phyloP scores from a whole-genome alignment of 2,797 vertebrate genomes.

The Sebastes kiyomatsui region DNA sequence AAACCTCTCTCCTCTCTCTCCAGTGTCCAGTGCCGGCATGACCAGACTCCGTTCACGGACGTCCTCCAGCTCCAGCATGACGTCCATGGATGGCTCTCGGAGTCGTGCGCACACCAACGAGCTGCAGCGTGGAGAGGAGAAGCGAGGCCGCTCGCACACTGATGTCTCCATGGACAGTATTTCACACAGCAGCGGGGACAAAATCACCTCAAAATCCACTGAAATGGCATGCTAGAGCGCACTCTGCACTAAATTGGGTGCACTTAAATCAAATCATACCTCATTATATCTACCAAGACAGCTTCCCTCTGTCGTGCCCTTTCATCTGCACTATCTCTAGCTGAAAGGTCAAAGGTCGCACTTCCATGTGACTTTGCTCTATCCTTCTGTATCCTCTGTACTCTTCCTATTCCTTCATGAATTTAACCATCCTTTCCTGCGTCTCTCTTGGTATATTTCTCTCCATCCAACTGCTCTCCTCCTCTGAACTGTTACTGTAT shows the following conservation, averaged over 20 bases:
- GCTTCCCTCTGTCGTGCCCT: conserved; percentile 16
- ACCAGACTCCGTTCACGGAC: conserved; percentile 93
- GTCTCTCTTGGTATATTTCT: background rate
- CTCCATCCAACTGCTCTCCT: background rate
- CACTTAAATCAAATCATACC: conserved; percentile 43
- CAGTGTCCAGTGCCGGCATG: conserved; percentile 84
- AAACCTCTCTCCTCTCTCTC: background rate
- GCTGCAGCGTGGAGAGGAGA: conserved; percentile 73
- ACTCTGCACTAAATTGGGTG: background rate
- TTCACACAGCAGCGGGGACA: conserved; percentile 43
- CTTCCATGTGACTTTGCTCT: background rate
- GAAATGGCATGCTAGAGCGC: conserved; percentile 87
- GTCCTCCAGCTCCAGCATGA: conserved; percentile 85
- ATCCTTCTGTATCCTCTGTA: background rate
- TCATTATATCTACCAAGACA: conserved; percentile 15
- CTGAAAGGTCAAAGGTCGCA: conserved; percentile 4
- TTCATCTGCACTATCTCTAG: conserved; percentile 44
- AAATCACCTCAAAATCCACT: conserved; percentile 79
- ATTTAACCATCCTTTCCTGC: background rate
- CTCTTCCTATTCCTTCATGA: background rate
- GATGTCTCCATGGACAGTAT: conserved; percentile 76
- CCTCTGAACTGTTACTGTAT: conserved; percentile 1
- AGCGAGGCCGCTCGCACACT: conserved; percentile 85
- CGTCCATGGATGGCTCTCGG: conserved; percentile 85
- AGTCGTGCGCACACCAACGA: conserved; percentile 83